phyloP scores from a whole-genome alignment of 2,797 vertebrate genomes.

The Ctenopoma kingsleyae region DNA sequence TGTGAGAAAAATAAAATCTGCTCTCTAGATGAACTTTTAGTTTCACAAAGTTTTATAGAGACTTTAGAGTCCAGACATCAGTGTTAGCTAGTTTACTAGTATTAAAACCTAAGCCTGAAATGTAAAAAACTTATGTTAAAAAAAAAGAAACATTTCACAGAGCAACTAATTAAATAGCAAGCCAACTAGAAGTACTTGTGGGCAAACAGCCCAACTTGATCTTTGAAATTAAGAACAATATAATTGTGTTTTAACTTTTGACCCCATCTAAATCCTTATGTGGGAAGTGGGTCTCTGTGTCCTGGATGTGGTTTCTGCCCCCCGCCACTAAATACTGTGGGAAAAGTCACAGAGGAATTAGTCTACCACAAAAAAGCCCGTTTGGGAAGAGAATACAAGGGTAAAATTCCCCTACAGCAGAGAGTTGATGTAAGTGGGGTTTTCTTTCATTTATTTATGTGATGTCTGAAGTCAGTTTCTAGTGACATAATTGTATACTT shows the following conservation, averaged over 20 bases:
- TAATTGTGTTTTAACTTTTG: constrained; percentile 40
- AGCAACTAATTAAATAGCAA: not conserved
- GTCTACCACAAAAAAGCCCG: constrained; percentile 11
- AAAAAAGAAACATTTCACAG: not conserved
- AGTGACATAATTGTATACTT: not conserved
- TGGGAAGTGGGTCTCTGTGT: constrained; percentile 48
- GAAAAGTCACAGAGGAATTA: constrained; percentile 43
- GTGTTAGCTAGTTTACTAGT: not conserved
- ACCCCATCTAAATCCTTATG: constrained; percentile 39
- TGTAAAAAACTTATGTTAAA: not conserved
- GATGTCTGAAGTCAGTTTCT: not conserved
- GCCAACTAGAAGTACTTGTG: not conserved
- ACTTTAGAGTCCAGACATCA: not conserved
- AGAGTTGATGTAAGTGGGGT: not conserved
- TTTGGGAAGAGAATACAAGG: not conserved
- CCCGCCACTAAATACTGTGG: constrained; percentile 33
- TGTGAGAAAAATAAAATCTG: not conserved
- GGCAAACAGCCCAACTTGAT: not conserved
- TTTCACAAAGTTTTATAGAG: not conserved
- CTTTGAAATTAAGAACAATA: constrained; percentile 32
- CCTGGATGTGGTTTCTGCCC: constrained; percentile 53
- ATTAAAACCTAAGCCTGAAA: not conserved
- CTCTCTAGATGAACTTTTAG: not conserved
- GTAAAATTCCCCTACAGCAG: constrained; percentile 2
- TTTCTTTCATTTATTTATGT: constrained; percentile 1